A percentile compares a stretch with the other conserved stretches of the same genome.
phyloP scores from a whole-genome alignment of 92 coral and sea anemone genomes.

The Virgularia gustaviana region DNA sequence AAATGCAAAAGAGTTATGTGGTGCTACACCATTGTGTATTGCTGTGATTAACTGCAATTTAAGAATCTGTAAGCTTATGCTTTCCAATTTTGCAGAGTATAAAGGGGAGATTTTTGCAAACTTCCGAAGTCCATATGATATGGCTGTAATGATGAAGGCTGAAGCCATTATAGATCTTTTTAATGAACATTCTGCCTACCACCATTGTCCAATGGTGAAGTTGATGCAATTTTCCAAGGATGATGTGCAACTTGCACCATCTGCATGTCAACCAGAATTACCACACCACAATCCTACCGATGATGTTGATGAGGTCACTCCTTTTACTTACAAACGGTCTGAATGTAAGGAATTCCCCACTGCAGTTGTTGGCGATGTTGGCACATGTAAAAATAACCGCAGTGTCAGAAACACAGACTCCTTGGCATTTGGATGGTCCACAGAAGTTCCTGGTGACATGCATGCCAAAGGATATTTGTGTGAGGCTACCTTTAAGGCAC shows the following conservation, averaged over 20 bases:
- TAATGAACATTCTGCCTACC: background rate
- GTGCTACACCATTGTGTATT: conserved; percentile 47
- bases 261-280: too few relatives aligned
- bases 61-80: conserved; percentile 6
- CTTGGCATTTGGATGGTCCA: conserved; percentile 12
- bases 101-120: conserved; percentile 19
- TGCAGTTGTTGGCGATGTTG: conserved; percentile 28
- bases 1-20: conserved; percentile 52
- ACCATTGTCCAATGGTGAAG: background rate
- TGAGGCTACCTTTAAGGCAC: conserved; percentile 49
- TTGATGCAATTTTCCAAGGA: background rate
- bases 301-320: background rate
- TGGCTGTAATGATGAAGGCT: background rate
- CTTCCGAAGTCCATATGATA: conserved; percentile 13
- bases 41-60: conserved; percentile 43
- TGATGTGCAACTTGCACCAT: too few relatives aligned
- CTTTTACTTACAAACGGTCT: background rate
- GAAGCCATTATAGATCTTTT: conserved; percentile 2
- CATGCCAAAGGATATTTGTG: conserved; percentile 49
- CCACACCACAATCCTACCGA: background rate
- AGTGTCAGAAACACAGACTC: conserved; percentile 19
- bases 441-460: conserved; percentile 31
- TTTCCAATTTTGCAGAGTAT: conserved; percentile 13
- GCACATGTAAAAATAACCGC: conserved; percentile 34
- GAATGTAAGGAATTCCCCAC: conserved; percentile 15